Evolutionary conservation across 2,888 invertebrate species (phyloP), one percentile per base, ranked within the genome.

Genomic region (Choreutis nemorana): DNA sequence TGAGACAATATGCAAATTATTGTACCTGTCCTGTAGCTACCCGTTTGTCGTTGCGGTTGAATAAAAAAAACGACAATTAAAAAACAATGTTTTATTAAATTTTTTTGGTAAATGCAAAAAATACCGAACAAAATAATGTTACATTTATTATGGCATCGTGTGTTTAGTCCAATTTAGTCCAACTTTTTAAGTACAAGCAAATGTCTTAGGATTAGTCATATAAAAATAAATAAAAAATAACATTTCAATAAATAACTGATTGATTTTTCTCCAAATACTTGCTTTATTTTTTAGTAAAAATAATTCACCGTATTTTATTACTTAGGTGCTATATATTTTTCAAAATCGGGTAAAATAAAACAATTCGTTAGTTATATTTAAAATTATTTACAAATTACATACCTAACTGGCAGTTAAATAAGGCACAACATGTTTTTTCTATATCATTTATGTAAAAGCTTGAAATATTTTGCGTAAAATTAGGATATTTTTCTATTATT

Each of bases 61-160:
- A 5, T 8, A 24, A 3, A 11, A 24, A 24, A 24, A 9, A 24
- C 11, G 13, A 11, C 10, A 7, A 4, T 24, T 24, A 24, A 30
- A 35, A 33, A 36, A 33, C 30, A 33, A 33, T 18, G 26, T 37
- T 39, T 36, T 35, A 34, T 37, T 39, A 29, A 36, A 35, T 24
- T 32, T 59, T 75, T 75, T 75, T 77, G 77, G 75, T 77, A 77
- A 75, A 77, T 77, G 77, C 75, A 64, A 61, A 53, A 44, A 22
- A 39, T 70, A 72, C 65, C 65, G 61, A 68, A 47, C 64, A 47
- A 64, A 65, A 66, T 66, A 68, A 72, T 50, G 48, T 55, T 52
- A 56, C 53, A 51, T 50, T 39, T 37, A 45, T 44, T 62, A 70
- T 68, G 64, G 68, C 72, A 62, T 61, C 58, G 51, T 41, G 51